Conservation (phyloP, 2,113 vertebrate species). For the Rhea pennata region DNA sequence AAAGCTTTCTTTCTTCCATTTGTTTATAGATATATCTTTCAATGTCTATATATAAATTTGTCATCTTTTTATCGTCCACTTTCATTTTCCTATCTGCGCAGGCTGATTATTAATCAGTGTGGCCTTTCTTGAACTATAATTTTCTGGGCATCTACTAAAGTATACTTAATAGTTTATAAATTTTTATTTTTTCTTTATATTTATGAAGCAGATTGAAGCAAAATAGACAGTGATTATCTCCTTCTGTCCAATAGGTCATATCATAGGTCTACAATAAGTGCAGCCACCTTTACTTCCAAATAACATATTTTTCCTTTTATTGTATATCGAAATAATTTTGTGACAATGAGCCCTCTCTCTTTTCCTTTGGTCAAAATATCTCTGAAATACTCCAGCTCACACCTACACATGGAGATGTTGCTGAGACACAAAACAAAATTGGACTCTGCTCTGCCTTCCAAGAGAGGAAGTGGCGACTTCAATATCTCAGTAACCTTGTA, state of each 20-base stretch:
- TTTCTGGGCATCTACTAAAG: background rate
- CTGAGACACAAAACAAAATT: background rate
- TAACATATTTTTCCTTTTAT: background rate
- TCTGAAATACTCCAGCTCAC: background rate
- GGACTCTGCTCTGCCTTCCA: background rate
- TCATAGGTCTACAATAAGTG: background rate
- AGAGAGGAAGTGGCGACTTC: background rate
- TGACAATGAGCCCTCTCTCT: background rate
- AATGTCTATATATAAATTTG: background rate
- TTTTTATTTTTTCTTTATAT: constrained; percentile 6
- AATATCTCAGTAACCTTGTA: background rate
- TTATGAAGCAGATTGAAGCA: background rate
- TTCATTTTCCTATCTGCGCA: background rate
- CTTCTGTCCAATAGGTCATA: background rate
- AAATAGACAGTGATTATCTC: background rate
- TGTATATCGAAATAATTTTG: background rate
- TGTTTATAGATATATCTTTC: background rate
- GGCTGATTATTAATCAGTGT: background rate
- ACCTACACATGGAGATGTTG: background rate
- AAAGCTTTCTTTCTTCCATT: background rate
- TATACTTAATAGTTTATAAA: background rate
- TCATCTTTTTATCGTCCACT: background rate
- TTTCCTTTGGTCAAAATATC: background rate
- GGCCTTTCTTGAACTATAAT: background rate
- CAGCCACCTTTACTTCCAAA: background rate